Evolutionary conservation across 2,113 vertebrate genomes (phyloP).

Genomic region (Pygoscelis adeliae): DNA sequence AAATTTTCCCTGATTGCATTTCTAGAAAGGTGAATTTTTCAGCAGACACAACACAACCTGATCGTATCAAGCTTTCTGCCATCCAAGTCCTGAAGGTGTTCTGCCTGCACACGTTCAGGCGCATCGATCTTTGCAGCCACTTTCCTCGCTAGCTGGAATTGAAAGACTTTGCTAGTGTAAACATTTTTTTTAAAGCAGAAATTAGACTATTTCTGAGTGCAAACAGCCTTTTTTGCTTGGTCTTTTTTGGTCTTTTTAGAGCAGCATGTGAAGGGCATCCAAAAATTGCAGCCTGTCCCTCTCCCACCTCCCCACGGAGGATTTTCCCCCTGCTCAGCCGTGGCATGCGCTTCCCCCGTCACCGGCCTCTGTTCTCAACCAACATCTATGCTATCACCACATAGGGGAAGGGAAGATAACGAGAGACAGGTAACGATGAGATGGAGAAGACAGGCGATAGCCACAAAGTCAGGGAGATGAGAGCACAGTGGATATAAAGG

Average conservation of each 20-base stretch:
- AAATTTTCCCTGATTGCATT: background rate
- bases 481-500: background rate
- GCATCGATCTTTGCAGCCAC: background rate
- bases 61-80: background rate
- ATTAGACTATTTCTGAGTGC: background rate
- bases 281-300: background rate
- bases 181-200: background rate
- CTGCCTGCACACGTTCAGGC: background rate
- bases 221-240: background rate
- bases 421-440: background rate
- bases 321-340: background rate
- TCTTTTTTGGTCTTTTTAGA: background rate
- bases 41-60: background rate
- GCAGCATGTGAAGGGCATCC: background rate
- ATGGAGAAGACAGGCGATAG: background rate
- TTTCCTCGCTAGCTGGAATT: background rate
- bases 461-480: background rate
- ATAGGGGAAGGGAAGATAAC: background rate
- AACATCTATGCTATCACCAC: accelerated
- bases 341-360: accelerated
- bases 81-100: background rate
- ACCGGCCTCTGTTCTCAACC: accelerated
- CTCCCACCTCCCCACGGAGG: background rate
- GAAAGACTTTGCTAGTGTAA: background rate
- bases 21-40: background rate